Evolutionary conservation across 92 coral and sea anemone genomes (phyloP).

Genomic region (Siderastrea radians): DNA sequence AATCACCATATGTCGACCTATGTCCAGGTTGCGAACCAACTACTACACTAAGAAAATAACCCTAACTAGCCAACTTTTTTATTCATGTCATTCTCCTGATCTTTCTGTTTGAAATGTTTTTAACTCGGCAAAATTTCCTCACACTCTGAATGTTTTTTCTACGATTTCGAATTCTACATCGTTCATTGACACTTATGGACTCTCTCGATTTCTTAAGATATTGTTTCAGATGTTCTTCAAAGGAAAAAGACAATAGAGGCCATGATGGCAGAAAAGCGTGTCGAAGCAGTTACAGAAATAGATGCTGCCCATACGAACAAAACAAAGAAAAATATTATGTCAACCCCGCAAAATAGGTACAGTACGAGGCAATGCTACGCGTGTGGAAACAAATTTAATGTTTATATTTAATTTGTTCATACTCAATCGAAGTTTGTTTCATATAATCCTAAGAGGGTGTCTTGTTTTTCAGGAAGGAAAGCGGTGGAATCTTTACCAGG

Average conservation of each 20-base stretch:
- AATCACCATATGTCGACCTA: too few relatives aligned
- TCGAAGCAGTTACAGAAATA: neutral
- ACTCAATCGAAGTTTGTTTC: neutral
- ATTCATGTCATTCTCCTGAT: too few relatives aligned
- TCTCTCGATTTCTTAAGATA: neutral
- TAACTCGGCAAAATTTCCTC: neutral
- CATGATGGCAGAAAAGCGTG: neutral
- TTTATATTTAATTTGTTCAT: too few relatives aligned
- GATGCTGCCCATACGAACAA: neutral
- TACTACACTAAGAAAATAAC: too few relatives aligned
- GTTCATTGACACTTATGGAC: neutral
- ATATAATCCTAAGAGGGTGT: neutral
- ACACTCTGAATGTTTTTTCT: too few relatives aligned
- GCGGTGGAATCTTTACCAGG: conserved; percentile 25
- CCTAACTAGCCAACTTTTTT: too few relatives aligned
- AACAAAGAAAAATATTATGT: neutral
- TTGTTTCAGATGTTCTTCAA: conserved; percentile 35
- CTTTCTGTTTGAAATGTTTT: neutral
- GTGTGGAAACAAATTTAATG: neutral
- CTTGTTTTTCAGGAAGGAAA: conserved; percentile 2
- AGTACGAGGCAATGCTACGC: neutral
- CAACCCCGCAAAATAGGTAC: neutral
- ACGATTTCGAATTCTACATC: neutral
- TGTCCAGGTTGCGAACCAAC: too few relatives aligned
- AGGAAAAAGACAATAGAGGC: neutral